Evolutionary conservation across 2,797 vertebrate species (phyloP), one percentile per base, ranked within the genome.

Genomic region (Phrynocephalus forsythii): DNA sequence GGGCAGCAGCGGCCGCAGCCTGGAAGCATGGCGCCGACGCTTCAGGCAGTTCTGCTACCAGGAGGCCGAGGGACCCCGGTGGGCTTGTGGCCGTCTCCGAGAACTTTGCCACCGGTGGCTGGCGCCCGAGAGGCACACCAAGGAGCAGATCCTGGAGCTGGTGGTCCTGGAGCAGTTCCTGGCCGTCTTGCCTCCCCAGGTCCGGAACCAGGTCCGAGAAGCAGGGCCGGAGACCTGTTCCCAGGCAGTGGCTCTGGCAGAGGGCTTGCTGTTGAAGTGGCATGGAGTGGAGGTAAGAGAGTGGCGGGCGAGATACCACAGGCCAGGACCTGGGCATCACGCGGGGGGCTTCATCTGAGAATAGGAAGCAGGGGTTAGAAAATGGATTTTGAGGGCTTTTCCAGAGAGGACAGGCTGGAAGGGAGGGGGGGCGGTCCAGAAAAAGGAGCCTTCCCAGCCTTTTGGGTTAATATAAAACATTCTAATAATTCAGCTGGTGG

Each of bases 121-220:
- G 79, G 22, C 26, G 79, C 79, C 79, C 1, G 79, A 81, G 79
- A 67, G 33, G 30, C 63, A 26, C 79, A 67, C 33, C 0, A 81
- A 81, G 33, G 79, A 81, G 60, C 33, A 38, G 60, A 81, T 81
- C 10, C 33, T 81, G 79, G 79, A 81, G 20, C 60, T 81, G 63
- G 60, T 81, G 60, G 28, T 81, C 33, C 60, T 81, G 63, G 79
- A 81, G 60, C 79, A 81, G 18, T 81, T 81, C 60, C 30, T 81
- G 63, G 10, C 30, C 30, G 8, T 82, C 20, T 38, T 82, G 24
- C 80, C 80, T 38, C 26, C 3, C 3, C 26, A 44, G 20, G 18
- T 82, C 24, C 38, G 33, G 80, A 28, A 4, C 80, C 26, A 5
- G 80, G 80, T 82, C 1, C 24, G 28, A 28, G 38, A 82, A 68